phyloP scores from a whole-genome alignment of 2,113 vertebrate genomes.

The Campylorhamphus procurvoides region DNA sequence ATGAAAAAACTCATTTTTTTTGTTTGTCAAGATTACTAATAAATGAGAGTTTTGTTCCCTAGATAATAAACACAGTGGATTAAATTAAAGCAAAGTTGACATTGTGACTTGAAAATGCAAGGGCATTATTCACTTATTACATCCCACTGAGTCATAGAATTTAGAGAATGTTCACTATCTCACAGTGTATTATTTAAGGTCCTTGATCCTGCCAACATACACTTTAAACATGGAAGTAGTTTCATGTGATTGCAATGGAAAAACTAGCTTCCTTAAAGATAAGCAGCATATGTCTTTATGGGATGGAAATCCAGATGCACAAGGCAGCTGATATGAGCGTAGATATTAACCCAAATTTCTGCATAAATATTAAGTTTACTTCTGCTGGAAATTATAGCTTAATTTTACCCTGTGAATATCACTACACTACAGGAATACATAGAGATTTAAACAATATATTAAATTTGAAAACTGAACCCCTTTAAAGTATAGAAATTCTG shows the following conservation, averaged over 20 bases:
- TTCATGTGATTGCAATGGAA: neutral
- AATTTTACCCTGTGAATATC: neutral
- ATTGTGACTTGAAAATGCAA: conserved; percentile 8
- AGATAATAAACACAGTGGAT: conserved; percentile 10
- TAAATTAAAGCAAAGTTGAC: conserved; percentile 7
- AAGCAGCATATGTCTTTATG: neutral
- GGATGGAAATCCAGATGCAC: neutral
- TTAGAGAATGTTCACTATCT: neutral
- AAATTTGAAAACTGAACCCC: neutral
- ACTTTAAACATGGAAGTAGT: neutral
- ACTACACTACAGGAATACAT: neutral
- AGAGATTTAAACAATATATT: neutral
- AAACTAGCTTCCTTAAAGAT: neutral
- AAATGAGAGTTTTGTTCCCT: conserved; percentile 6
- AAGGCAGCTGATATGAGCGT: neutral
- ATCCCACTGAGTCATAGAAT: neutral
- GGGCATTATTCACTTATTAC: neutral
- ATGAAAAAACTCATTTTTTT: neutral
- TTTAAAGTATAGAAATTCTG: neutral
- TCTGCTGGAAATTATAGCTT: neutral
- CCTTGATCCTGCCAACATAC: neutral
- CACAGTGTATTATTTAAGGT: neutral
- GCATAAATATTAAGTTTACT: neutral
- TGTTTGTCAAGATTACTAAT: neutral
- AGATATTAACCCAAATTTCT: neutral